Conservation (phyloP, 2,797 vertebrate genomes). For the Paratrypauchen microcephalus region DNA sequence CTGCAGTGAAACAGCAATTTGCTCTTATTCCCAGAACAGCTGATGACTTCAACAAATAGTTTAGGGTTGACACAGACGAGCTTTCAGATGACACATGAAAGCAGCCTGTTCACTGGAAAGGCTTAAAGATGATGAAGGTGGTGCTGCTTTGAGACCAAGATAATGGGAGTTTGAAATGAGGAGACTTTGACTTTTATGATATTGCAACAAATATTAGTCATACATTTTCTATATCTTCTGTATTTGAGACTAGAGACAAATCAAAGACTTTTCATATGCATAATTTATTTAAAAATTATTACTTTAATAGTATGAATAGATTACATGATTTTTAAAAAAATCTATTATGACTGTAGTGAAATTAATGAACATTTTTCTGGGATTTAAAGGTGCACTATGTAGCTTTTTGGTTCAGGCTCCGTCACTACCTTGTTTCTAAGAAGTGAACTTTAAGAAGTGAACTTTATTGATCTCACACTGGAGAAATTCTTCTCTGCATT, state of each 20-base stretch:
- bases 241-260: background rate
- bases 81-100: constrained; percentile 26
- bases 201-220: background rate
- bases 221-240: background rate
- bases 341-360: no score
- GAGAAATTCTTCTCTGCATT: no score
- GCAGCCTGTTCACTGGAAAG: constrained; percentile 1
- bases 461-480: no score
- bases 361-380: no score
- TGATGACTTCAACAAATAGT: constrained; percentile 27
- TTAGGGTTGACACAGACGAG: constrained; percentile 19
- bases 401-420: no score
- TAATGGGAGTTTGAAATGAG: background rate
- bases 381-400: no score
- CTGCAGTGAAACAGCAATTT: constrained; percentile 33
- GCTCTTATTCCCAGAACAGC: constrained; percentile 41
- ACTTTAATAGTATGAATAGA: no score
- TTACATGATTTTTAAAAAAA: no score
- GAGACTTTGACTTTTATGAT: constrained; percentile 1
- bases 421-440: no score
- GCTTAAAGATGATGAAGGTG: constrained; percentile 14
- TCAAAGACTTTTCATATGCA: no score
- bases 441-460: no score
- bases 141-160: constrained; percentile 1
- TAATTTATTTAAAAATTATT: no score